Percentiles rank a stretch among this genome's conserved stretches.
Evolutionary conservation across 2,888 invertebrate species (phyloP).

Genomic region (Dichetophora obliterata): DNA sequence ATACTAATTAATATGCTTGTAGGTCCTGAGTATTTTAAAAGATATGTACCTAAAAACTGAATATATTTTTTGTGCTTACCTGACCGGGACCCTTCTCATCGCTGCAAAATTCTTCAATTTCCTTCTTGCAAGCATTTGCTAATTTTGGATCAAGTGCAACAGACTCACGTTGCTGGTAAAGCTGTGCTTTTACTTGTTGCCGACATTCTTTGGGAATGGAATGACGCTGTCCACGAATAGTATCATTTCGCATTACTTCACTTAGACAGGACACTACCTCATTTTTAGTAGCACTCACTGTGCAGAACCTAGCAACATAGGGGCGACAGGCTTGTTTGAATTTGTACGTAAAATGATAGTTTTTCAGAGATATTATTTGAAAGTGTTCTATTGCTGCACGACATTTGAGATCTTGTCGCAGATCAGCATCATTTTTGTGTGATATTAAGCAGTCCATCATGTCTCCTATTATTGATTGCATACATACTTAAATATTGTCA

Average conservation of each 20-base stretch:
- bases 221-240: slow-evolving; percentile 81
- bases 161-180: slow-evolving; percentile 92
- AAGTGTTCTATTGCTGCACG: slow-evolving; percentile 96
- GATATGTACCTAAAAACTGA: not conserved
- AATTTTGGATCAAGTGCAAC: slow-evolving; percentile 88
- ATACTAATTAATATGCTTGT: not conserved
- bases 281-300: slow-evolving; percentile 80
- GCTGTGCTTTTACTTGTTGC: slow-evolving; percentile 89
- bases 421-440: slow-evolving; percentile 89
- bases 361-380: slow-evolving; percentile 92
- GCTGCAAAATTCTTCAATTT: slow-evolving; percentile 81
- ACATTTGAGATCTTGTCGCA: slow-evolving; percentile 85
- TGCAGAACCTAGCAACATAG: slow-evolving; percentile 80
- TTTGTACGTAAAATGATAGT: slow-evolving; percentile 92
- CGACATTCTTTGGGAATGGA: slow-evolving; percentile 90
- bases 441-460: slow-evolving; percentile 94
- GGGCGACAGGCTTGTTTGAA: slow-evolving; percentile 95
- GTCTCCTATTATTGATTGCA: slow-evolving; percentile 72
- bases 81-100: slow-evolving; percentile 77
- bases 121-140: slow-evolving; percentile 83
- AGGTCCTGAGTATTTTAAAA: not conserved
- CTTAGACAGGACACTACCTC: slow-evolving; percentile 79
- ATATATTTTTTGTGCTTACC: slow-evolving; percentile 64
- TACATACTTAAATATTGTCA: not conserved
- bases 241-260: slow-evolving; percentile 91